Conservation (phyloP, 2,113 vertebrate species). For the Malurus alboscapulatus region DNA sequence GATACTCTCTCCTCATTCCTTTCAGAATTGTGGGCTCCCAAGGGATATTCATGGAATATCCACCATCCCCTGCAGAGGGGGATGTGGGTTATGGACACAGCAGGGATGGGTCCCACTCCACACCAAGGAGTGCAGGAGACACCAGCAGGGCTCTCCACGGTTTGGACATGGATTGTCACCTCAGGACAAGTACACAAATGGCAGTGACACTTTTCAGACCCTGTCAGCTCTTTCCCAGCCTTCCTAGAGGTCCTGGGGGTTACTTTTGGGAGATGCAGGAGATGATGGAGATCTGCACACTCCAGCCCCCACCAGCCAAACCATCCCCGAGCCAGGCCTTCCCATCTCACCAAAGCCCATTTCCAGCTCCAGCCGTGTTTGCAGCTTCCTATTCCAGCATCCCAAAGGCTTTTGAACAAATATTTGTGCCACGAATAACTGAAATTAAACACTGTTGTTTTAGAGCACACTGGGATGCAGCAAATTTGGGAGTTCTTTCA, state of each 20-base stretch:
- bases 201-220: not conserved
- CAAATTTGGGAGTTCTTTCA: not conserved
- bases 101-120: not conserved
- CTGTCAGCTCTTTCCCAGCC: not conserved
- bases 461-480: not conserved
- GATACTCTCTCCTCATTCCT: no score
- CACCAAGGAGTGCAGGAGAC: not conserved
- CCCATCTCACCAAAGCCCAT: not conserved
- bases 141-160: not conserved
- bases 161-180: not conserved
- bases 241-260: no score
- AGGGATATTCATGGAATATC: no score
- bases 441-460: not conserved
- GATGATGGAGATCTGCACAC: not conserved
- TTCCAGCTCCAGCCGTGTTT: not conserved
- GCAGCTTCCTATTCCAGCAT: not conserved
- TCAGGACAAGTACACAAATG: not conserved
- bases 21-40: no score
- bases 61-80: not conserved
- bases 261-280: not conserved
- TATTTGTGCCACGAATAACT: not conserved
- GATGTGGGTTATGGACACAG: rapidly evolving
- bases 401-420: not conserved
- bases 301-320: not conserved
- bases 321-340: rapidly evolving